Evolutionary conservation across 2,113 vertebrate species (phyloP).

Genomic region (Gasterosteus aculeatus): DNA sequence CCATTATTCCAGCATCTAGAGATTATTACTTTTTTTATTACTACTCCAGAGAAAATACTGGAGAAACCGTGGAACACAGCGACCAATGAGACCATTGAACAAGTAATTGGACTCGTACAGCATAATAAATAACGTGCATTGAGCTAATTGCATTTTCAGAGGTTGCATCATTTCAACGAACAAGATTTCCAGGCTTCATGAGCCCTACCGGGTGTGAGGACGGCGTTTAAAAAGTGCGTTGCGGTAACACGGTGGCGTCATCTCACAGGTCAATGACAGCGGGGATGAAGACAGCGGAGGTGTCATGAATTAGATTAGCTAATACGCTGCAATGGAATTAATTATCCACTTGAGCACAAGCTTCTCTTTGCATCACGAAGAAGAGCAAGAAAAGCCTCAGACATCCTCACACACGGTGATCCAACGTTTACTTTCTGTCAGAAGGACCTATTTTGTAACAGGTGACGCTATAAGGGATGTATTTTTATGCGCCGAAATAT

Average conservation of each 20-base stretch:
- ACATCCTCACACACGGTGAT: background rate
- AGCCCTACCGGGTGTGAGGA: slow-evolving; percentile 42
- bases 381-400: slow-evolving; percentile 19
- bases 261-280: slow-evolving; percentile 69
- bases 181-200: slow-evolving; percentile 43
- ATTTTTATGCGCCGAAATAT: too few species aligned
- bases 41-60: slow-evolving; percentile 40
- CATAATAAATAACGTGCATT: slow-evolving; percentile 61
- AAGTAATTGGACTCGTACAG: slow-evolving; percentile 49
- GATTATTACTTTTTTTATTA: slow-evolving; percentile 64
- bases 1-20: slow-evolving; percentile 34
- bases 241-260: slow-evolving; percentile 47
- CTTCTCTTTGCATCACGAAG: slow-evolving; percentile 29
- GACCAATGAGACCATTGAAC: slow-evolving; percentile 61
- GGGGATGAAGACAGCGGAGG: slow-evolving; percentile 69
- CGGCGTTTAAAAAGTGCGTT: slow-evolving; percentile 35
- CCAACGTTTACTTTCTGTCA: background rate
- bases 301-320: slow-evolving; percentile 61
- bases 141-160: slow-evolving; percentile 64
- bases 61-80: slow-evolving; percentile 25
- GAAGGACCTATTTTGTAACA: too few species aligned
- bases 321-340: slow-evolving; percentile 64
- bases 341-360: slow-evolving; percentile 28
- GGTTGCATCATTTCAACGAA: slow-evolving; percentile 54
- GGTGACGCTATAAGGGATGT: too few species aligned